Evolutionary conservation across 1,140 invertebrate genomes (phyloP).

Genomic region (Melipona quadrifasciata): DNA sequence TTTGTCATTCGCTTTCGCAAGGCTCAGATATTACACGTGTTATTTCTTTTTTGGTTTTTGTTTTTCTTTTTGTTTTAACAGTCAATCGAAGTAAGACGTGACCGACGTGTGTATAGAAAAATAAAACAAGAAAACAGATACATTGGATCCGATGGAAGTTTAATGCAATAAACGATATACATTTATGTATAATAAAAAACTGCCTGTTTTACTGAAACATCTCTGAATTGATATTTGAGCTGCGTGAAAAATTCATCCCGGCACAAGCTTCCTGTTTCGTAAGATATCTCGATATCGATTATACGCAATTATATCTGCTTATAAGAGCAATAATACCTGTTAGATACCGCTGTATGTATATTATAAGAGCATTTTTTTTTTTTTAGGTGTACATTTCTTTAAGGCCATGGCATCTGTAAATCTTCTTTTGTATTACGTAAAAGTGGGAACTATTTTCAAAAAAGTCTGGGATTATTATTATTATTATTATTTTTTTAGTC

Average conservation of each 20-base stretch:
- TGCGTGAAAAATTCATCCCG: constrained; percentile 18
- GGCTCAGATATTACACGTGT: background rate
- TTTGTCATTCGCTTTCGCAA: background rate
- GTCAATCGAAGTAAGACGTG: background rate
- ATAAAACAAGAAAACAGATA: background rate
- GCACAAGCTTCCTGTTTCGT: background rate
- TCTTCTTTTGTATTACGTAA: constrained; percentile 20
- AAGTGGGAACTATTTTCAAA: constrained; percentile 28
- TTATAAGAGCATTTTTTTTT: constrained; percentile 7
- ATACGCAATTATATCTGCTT: background rate
- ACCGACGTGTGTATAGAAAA: background rate
- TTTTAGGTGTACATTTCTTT: constrained; percentile 35
- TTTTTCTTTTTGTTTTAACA: background rate
- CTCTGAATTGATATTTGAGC: constrained; percentile 23
- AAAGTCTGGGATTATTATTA: constrained; percentile 2
- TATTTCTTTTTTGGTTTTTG: background rate
- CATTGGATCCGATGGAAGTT: constrained; percentile 23
- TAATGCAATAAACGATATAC: background rate
- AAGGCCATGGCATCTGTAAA: constrained; percentile 50
- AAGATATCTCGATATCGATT: constrained; percentile 12
- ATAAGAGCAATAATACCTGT: constrained; percentile 20
- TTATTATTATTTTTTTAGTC: background rate
- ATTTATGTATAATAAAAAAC: constrained; percentile 10
- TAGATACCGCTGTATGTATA: constrained; percentile 35
- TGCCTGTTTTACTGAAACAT: constrained; percentile 1